Evolutionary conservation across 2,888 invertebrate genomes (phyloP), one percentile per base, ranked within the genome.

Genomic region (Platypus cylindrus): DNA sequence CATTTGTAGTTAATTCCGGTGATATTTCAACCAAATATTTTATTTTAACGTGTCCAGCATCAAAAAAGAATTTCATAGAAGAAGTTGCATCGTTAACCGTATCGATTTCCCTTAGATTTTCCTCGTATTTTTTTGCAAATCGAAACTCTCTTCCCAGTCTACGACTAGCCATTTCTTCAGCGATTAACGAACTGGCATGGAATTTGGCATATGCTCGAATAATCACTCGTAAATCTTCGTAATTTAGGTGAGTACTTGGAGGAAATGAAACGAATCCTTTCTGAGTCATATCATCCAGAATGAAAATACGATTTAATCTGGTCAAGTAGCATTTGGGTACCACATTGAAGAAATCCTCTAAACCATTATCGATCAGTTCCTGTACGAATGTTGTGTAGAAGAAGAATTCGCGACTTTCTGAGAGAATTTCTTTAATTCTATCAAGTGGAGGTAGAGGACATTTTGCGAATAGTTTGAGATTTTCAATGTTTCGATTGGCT

Each of bases 341-440:
- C 32, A 49, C 49, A 17, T 45, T 43, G 11, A 37, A 30, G 15
- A 52, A 37, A 37, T 26, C 40, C 23, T 25, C 30, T 9, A 48
- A 52, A 47, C 23, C 51, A 42, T 27, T 43, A 41, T 37, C 26
- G 52, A 43, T 1, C 65, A 64, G 42, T 17, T 29, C 34, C 1
- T 66, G 45, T 4, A 69, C 46, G 30, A 63, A 48, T 5, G 30
- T 38, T 24, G 54, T 49, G 41, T 66, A 71, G 17, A 69, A 61
- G 1, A 49, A 48, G 17, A 44, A 37, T 39, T 54, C 53, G 36
- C 51, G 52, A 8, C 14, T 27, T 12, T 34, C 34, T 11, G 22
- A 17, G n/a, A n/a, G n/a, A n/a, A n/a, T n/a, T n/a, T n/a, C n/a
- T n/a, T n/a, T n/a, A n/a, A n/a, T n/a, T n/a, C n/a, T n/a, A 9